Evolutionary conservation across 2,797 vertebrate genomes (phyloP), one percentile per base, ranked within the genome.

Genomic region (Gambelia wislizenii): DNA sequence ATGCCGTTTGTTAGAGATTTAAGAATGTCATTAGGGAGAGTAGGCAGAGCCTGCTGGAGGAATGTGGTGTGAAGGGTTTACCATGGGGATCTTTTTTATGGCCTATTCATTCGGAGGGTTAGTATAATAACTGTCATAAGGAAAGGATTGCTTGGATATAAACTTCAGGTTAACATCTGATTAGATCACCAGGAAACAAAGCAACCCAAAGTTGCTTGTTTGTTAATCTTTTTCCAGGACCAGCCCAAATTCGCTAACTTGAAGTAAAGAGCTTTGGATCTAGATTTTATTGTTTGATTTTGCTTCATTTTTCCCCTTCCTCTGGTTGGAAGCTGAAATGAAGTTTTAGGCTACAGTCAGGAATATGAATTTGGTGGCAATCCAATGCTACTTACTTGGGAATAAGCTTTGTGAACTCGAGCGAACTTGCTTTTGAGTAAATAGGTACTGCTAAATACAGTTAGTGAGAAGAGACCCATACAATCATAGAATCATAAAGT

Each of bases 91-190:
- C 97, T 96, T 94, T 96, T 67, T 94, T 96, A 96, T 83, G 95
- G 96, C 94, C 96, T 96, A 96, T 96, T 97, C 97, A 98, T 98
- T 98, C 96, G 88, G 90, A 92, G 96, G 96, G 96, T 97, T 94
- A 95, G 96, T 96, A 97, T 99, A 99, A 99, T 99, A 98, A 97
- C 96, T 98, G 98, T 99, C 98, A 99, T 98, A 98, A 97, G 98
- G 97, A 98, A 98, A 93, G 98, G 98, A 98, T 98, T 98, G 98
- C 96, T 96, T 96, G 97, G 97, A 97, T 97, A 97, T 96, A 97
- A 96, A 97, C 97, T 96, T 96, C 94, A 96, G 96, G 96, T 96
- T 97, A 96, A 94, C 96, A 97, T 96, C 96, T 96, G 96, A 97
- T 94, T 96, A 96, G 94, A 95, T 92, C 93, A 87, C 93, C 92